Evolutionary conservation across 2,797 vertebrate species (phyloP).

Genomic region (Euthynnus affinis): DNA sequence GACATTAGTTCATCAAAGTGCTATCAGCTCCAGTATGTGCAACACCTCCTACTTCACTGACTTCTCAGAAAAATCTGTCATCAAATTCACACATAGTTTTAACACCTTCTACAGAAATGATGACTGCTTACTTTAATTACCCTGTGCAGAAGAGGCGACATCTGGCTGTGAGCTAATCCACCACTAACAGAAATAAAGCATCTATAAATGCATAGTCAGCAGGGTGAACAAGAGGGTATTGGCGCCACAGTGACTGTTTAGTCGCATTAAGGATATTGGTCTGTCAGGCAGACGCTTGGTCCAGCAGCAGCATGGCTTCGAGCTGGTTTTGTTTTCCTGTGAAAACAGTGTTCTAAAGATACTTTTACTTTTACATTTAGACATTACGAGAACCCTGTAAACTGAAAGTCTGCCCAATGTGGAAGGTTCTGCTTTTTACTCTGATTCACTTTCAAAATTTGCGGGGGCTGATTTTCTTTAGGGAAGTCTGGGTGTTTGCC

Average conservation of each 20-base stretch:
- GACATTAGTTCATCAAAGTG: background rate
- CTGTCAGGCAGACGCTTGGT: background rate
- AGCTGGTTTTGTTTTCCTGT: constrained; percentile 16
- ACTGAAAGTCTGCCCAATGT: constrained; percentile 10
- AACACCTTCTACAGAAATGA: background rate
- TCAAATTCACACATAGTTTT: background rate
- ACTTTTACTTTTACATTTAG: constrained; percentile 14
- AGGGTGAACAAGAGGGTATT: background rate
- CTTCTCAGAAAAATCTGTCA: constrained; percentile 22
- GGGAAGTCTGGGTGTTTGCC: too few species aligned
- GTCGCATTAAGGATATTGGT: background rate
- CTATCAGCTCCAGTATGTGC: background rate
- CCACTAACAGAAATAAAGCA: too few species aligned
- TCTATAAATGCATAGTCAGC: background rate
- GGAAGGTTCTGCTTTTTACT: background rate
- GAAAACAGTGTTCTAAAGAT: background rate
- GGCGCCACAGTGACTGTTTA: background rate
- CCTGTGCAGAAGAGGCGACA: too few species aligned
- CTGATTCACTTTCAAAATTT: constrained; percentile 5
- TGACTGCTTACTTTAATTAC: background rate
- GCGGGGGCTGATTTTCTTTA: background rate
- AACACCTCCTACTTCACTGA: background rate
- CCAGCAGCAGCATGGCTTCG: background rate
- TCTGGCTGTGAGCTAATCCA: background rate
- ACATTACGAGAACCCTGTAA: background rate